These are phyloP conservation scores for Seira ritae DNA, from an alignment of 2,888 invertebrate species.

Conservation along the genomic window DNA sequence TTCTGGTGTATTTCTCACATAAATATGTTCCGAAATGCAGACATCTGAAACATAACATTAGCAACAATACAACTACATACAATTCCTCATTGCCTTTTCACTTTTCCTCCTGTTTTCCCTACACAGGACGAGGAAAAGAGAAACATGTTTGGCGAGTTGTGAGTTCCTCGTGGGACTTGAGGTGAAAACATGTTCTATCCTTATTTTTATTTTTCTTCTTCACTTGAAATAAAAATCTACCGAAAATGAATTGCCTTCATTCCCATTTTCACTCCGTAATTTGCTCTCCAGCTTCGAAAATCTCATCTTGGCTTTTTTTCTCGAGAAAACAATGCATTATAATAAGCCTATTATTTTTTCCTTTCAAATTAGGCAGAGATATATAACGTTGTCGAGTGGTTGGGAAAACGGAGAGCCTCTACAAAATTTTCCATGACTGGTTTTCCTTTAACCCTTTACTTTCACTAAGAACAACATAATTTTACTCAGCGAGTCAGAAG, in stretches of 20 bases:
- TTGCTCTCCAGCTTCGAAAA: constrained; percentile 13
- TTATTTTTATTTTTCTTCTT: constrained; percentile 57
- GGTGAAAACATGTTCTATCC: constrained; percentile 60
- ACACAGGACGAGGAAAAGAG: too few relatives aligned
- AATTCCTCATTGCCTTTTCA: background rate
- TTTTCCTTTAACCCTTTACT: too few relatives aligned
- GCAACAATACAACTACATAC: background rate
- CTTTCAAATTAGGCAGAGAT: background rate
- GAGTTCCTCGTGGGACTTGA: constrained; percentile 47
- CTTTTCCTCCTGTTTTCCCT: constrained; percentile 8
- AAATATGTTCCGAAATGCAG: constrained; percentile 1
- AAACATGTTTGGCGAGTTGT: too few relatives aligned
- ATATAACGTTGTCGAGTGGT: background rate
- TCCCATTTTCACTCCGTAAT: constrained; percentile 57
- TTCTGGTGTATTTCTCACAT: constrained; percentile 1
- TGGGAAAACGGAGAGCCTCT: background rate
- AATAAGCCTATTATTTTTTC: background rate
- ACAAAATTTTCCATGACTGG: too few relatives aligned
- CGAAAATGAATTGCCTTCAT: constrained; percentile 60
- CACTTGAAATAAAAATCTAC: constrained; percentile 27
- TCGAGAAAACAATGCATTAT: constrained; percentile 1
- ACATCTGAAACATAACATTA: too few relatives aligned
- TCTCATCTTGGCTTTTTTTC: constrained; percentile 15
- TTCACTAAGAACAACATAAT: too few relatives aligned
- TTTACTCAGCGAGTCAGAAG: too few relatives aligned